Evolutionary conservation across 2,888 invertebrate species (phyloP).

Genomic region (Ariolimax columbianus): DNA sequence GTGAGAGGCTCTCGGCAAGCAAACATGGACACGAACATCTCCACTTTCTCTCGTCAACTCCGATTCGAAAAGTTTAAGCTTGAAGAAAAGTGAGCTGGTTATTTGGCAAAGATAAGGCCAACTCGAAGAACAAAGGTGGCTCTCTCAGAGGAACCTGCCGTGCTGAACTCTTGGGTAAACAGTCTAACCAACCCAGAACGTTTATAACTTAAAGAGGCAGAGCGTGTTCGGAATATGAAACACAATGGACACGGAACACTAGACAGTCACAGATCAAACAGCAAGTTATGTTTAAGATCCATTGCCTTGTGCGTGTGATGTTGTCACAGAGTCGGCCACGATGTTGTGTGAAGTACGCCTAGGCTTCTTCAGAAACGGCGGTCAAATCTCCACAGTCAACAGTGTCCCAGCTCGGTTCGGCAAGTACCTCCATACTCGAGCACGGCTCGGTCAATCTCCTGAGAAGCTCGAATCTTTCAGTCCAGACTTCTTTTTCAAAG

Average conservation of each 20-base stretch:
- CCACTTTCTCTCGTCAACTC: not conserved
- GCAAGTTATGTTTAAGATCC: slow-evolving; percentile 38
- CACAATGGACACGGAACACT: slow-evolving; percentile 24
- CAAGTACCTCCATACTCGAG: not conserved
- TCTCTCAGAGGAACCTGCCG: slow-evolving; percentile 8
- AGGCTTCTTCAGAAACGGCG: not conserved
- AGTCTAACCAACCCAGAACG: slow-evolving; percentile 14
- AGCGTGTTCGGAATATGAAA: slow-evolving; percentile 33
- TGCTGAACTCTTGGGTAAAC: slow-evolving; percentile 16
- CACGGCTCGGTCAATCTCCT: no score
- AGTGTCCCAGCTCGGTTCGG: not conserved
- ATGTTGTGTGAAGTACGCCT: slow-evolving; percentile 35
- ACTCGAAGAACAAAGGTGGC: slow-evolving; percentile 22
- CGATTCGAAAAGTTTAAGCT: not conserved
- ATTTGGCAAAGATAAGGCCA: slow-evolving; percentile 12
- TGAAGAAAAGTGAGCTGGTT: not conserved
- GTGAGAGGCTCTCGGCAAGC: not conserved
- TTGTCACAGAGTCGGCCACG: slow-evolving; percentile 1
- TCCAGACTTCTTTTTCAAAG: no score
- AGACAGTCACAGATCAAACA: slow-evolving; percentile 18
- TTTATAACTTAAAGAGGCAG: slow-evolving; percentile 21
- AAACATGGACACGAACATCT: no score
- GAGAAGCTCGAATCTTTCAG: no score
- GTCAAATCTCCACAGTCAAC: slow-evolving; percentile 38
- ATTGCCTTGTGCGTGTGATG: slow-evolving; percentile 34